These are phyloP conservation scores for Cephus nigrinus DNA, from an alignment of 2,888 invertebrate genomes.

Conservation along the genomic window DNA sequence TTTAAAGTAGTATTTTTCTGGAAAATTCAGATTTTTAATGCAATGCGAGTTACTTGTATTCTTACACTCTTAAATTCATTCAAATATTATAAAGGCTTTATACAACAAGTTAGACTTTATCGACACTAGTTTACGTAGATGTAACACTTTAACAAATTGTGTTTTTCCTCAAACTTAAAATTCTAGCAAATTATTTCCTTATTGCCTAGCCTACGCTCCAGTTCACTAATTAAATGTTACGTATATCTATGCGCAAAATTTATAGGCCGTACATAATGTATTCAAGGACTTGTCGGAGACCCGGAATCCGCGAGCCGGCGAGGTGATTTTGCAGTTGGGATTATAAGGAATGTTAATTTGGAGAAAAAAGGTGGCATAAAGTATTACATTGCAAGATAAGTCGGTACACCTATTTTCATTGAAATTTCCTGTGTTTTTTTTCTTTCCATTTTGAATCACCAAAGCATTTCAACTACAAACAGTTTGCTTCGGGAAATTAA, in stretches of 20 bases:
- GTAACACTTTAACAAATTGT: neutral
- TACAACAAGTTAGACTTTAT: slow-evolving; percentile 39
- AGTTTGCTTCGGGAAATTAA: neutral
- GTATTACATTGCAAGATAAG: neutral
- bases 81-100: slow-evolving; percentile 48
- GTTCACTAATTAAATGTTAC: slow-evolving; percentile 2
- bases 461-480: neutral
- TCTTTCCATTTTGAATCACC: neutral
- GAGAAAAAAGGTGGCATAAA: neutral
- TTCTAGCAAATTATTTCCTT: neutral
- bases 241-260: neutral
- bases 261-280: neutral
- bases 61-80: slow-evolving; percentile 33
- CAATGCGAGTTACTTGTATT: slow-evolving; percentile 31
- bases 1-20: slow-evolving; percentile 21
- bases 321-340: neutral
- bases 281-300: neutral
- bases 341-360: neutral
- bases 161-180: neutral
- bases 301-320: neutral
- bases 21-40: slow-evolving; percentile 47
- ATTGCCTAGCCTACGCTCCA: neutral
- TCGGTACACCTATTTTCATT: neutral
- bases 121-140: slow-evolving; percentile 14
- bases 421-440: neutral